These are phyloP conservation scores for Calliopum simillimum DNA, from an alignment of 2,888 invertebrate genomes.

Conservation along the genomic window DNA sequence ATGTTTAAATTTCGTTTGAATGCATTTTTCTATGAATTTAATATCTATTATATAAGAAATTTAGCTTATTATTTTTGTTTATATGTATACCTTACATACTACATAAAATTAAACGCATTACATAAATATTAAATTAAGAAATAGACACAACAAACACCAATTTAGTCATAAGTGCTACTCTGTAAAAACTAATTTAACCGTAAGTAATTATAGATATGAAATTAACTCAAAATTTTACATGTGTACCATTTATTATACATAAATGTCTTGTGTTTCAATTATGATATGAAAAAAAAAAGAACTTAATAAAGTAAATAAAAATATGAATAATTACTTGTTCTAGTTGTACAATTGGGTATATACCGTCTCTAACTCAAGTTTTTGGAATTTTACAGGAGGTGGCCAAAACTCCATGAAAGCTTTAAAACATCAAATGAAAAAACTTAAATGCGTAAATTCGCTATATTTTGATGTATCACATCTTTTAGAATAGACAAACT, in stretches of 20 bases:
- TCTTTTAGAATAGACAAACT: no score
- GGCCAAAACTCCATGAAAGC: no score
- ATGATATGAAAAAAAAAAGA: slow-evolving; percentile 13
- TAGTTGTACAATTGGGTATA: no score
- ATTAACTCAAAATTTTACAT: slow-evolving; percentile 7
- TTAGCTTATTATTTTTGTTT: slow-evolving; percentile 16
- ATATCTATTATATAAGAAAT: slow-evolving; percentile 16
- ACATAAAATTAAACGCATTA: no score
- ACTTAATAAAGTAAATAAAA: not conserved
- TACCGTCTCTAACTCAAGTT: no score
- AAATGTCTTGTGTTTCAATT: slow-evolving; percentile 24
- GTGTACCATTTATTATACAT: slow-evolving; percentile 21
- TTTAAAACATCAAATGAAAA: no score
- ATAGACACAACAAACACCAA: slow-evolving; percentile 27
- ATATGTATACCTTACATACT: not conserved
- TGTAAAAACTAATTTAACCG: slow-evolving; percentile 11
- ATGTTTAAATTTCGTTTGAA: slow-evolving; percentile 27
- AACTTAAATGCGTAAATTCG: no score
- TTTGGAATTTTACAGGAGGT: no score
- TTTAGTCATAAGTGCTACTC: slow-evolving; percentile 13
- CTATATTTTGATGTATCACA: no score
- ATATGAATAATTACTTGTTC: not conserved
- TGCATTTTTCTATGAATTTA: slow-evolving; percentile 16
- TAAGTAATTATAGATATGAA: slow-evolving; percentile 18
- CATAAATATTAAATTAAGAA: not conserved